Percentiles rank a stretch among this genome's conserved stretches.
Conservation (phyloP, 2,797 vertebrate species). For the Hybognathus amarus region DNA sequence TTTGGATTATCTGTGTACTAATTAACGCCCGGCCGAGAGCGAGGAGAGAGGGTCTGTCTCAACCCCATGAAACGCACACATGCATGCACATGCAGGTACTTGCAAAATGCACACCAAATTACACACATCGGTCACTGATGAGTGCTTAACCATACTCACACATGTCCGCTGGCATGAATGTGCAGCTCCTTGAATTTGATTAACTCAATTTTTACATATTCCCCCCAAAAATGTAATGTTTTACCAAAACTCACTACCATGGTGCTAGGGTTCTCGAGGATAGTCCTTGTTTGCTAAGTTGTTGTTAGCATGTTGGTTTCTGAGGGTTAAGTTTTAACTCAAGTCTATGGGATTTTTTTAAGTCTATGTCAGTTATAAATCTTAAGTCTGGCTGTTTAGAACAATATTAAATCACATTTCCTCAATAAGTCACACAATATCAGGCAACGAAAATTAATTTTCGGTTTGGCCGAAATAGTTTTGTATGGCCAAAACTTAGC, state of each 20-base stretch:
- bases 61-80: slow-evolving; percentile 58
- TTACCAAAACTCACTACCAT: not conserved
- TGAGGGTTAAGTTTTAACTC: not conserved
- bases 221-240: not conserved
- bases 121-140: slow-evolving; percentile 46
- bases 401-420: not conserved
- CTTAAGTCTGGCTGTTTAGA: not conserved
- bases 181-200: not conserved
- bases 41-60: slow-evolving; percentile 61
- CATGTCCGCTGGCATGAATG: not conserved
- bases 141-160: slow-evolving; percentile 29
- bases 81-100: slow-evolving; percentile 47
- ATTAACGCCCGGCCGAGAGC: slow-evolving; percentile 60
- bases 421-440: not conserved
- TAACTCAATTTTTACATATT: not conserved
- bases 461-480: not conserved
- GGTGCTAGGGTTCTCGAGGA: not conserved
- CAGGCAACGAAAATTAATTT: not conserved
- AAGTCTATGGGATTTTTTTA: not conserved
- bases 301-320: not conserved
- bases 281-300: not conserved
- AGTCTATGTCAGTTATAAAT: not conserved
- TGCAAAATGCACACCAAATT: slow-evolving; percentile 31
- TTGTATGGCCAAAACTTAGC: not conserved
- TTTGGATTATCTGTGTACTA: slow-evolving; percentile 63